Base-by-base conservation (phyloP, 2,113 vertebrate genomes). In the Limnothrissa miodon region DNA sequence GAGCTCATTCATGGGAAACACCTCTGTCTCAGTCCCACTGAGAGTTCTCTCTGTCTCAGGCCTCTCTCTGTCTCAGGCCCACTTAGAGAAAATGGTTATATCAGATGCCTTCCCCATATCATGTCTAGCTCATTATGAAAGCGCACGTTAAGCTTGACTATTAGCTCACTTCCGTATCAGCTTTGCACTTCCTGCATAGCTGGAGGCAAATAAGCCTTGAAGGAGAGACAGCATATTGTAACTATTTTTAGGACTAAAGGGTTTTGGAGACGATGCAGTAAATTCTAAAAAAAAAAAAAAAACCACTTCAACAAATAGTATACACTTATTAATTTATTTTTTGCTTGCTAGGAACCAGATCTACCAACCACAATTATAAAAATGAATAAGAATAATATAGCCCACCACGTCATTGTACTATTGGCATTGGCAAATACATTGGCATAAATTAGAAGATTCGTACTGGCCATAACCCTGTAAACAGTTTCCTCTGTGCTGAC, bases 401-500 rank as follows among this genome's bases (percentile, higher is more conserved):
- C 17, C 29, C 66, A 74, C 9, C 11, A 74, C 10, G 36, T 33
- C 23, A 56, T 6, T 66, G 0, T 66, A n/a, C n/a, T n/a, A n/a
- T n/a, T n/a, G n/a, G n/a, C n/a, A n/a, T n/a, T n/a, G n/a, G n/a
- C 29, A 5, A 6, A 25, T 66, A 9, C 33, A 36, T 2, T 36
- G 66, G 11, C 66, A 74, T 36, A 74, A 13, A 33, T 74, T 33
- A 74, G 29, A 29, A 74, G 66, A 74, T 74, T 74, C 36, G 33
- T 13, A 36, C 0, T 74, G 66, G 33, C 66, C 66, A 4, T 74
- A 39, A 36, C 39, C 45, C 48, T 19, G 78, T 83, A 87, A 84
- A 17, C 36, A 78, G 39, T 85, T 88, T 83, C 89, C 86, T 88
- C 79, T 83, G 80, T 82, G 83, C 85, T 79, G 86, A 86, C 85